phyloP scores from a whole-genome alignment of 2,888 invertebrate species.

The Lissocephala sabroskyi region DNA sequence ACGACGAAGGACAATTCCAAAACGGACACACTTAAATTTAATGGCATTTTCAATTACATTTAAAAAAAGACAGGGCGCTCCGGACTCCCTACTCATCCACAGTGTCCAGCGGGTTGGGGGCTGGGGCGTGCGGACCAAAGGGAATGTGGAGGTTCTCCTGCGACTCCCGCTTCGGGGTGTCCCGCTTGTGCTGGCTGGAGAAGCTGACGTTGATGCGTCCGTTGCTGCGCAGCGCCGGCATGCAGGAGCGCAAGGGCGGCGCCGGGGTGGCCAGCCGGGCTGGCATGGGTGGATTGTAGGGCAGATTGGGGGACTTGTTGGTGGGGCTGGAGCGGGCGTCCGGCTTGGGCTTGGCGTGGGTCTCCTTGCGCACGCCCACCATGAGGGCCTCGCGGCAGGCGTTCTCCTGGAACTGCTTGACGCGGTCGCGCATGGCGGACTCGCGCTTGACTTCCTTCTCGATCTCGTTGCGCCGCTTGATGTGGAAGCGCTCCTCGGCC shows the following conservation, averaged over 20 bases:
- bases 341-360: constrained; percentile 36
- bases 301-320: constrained; percentile 8
- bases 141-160: constrained; percentile 46
- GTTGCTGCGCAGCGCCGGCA: constrained; percentile 51
- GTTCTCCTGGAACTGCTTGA: constrained; percentile 62
- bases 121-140: constrained; percentile 29
- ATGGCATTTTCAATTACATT: neutral
- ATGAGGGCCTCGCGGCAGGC: constrained; percentile 61
- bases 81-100: constrained; percentile 25
- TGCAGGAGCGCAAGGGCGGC: constrained; percentile 34
- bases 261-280: constrained; percentile 48
- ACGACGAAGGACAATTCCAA: no score
- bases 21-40: no score
- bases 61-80: neutral
- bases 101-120: constrained; percentile 31
- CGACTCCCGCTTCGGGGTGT: constrained; percentile 69
- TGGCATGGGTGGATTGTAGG: constrained; percentile 14
- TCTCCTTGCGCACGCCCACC: constrained; percentile 61
- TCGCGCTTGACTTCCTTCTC: constrained; percentile 67
- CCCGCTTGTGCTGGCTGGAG: constrained; percentile 53
- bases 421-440: constrained; percentile 63
- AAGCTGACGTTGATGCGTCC: constrained; percentile 68
- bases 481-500: constrained; percentile 61
- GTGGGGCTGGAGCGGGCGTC: constrained; percentile 10
- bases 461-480: constrained; percentile 65